These are phyloP conservation scores for Herpailurus yagouaroundi DNA, from an alignment of 2,113 vertebrate genomes.

Conservation along the genomic window DNA sequence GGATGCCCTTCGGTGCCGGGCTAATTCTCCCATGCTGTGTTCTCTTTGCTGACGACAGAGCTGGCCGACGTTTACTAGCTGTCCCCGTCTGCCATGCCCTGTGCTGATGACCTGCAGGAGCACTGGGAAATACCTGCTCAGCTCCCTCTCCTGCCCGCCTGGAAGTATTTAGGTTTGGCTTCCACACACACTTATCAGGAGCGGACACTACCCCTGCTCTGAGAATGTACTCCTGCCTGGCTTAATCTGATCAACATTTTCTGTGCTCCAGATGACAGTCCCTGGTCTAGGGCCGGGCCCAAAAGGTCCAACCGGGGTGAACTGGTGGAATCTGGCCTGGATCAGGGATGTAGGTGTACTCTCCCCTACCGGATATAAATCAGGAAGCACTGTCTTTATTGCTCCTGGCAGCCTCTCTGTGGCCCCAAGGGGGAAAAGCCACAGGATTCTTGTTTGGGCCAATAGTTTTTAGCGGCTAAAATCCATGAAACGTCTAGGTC, in stretches of 20 bases:
- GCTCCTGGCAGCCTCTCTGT: background rate
- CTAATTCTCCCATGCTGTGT: background rate
- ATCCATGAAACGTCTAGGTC: background rate
- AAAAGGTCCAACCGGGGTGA: background rate
- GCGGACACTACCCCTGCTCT: background rate
- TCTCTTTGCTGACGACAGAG: background rate
- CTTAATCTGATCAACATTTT: background rate
- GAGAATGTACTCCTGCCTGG: background rate
- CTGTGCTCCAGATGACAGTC: background rate
- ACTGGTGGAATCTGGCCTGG: background rate
- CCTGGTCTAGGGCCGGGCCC: background rate
- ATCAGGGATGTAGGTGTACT: no score
- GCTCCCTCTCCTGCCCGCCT: accelerated
- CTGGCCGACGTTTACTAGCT: background rate
- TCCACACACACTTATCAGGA: background rate
- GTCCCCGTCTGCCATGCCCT: background rate
- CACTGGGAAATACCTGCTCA: background rate
- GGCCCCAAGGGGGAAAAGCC: background rate
- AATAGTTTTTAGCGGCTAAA: background rate
- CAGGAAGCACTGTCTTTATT: background rate
- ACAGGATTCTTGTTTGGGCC: background rate
- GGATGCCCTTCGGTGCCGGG: background rate
- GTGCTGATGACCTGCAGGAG: background rate
- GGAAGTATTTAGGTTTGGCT: background rate
- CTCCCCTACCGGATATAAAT: background rate